A percentile compares a stretch with the other conserved stretches of the same genome.
Evolutionary conservation across 2,888 invertebrate genomes (phyloP).

Genomic region (Drosophila paramelanica): DNA sequence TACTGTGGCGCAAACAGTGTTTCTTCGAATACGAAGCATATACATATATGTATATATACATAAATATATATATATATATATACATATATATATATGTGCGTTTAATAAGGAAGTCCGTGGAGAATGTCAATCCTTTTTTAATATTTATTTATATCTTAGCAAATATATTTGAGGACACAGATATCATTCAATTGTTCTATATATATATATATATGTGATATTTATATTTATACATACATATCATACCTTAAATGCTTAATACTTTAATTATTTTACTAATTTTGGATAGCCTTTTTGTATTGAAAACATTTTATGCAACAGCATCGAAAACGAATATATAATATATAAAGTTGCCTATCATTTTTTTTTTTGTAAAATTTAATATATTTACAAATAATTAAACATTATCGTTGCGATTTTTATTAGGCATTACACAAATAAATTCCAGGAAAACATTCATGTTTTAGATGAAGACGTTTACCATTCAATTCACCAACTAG

Average conservation of each 20-base stretch:
- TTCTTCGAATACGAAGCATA: conserved; percentile 57
- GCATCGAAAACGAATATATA: conserved; percentile 50
- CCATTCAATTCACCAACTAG: conserved; percentile 18
- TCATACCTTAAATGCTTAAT: conserved; percentile 29
- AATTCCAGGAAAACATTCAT: conserved; percentile 53
- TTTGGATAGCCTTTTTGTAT: conserved; percentile 38
- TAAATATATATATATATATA: conserved; percentile 18
- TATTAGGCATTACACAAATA: conserved; percentile 45
- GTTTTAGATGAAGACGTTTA: conserved; percentile 44
- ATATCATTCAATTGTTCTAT: conserved; percentile 62
- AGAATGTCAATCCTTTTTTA: conserved; percentile 38
- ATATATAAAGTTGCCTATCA: background rate
- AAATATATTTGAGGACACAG: conserved; percentile 46
- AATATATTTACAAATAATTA: conserved; percentile 40
- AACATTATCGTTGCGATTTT: conserved; percentile 52
- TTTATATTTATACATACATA: conserved; percentile 1
- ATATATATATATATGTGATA: conserved; percentile 23
- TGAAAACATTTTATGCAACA: conserved; percentile 52
- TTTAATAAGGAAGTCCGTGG: conserved; percentile 57
- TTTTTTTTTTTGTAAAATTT: conserved; percentile 5
- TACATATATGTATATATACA: conserved; percentile 21
- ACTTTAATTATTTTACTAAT: conserved; percentile 36
- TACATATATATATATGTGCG: conserved; percentile 12
- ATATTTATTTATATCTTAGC: conserved; percentile 36
- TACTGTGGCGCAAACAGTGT: conserved; percentile 43